Conservation (phyloP, 2,797 vertebrate genomes). For the Allobates femoralis region DNA sequence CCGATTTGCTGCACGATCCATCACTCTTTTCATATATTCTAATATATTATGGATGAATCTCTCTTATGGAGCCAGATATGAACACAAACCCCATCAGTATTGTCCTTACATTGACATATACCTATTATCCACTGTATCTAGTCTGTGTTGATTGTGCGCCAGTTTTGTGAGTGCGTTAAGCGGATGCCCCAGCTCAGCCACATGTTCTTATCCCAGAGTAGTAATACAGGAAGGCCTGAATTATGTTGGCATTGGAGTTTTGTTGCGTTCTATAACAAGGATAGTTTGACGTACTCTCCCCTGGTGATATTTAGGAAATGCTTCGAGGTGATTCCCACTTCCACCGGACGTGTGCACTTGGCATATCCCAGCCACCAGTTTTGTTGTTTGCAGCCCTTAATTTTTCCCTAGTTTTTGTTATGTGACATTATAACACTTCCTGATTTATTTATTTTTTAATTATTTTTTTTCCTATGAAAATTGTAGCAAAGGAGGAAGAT, state of each 20-base stretch:
- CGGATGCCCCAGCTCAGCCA: too few species aligned
- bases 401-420: conserved; percentile 4
- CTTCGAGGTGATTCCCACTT: conserved; percentile 1
- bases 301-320: not conserved
- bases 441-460: not conserved
- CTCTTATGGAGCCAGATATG: too few species aligned
- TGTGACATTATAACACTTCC: conserved; percentile 44
- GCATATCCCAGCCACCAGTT: not conserved
- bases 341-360: not conserved
- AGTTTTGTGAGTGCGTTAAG: too few species aligned
- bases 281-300: not conserved
- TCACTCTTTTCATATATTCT: too few species aligned
- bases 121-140: too few species aligned
- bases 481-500: too few species aligned
- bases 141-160: not conserved
- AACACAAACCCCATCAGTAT: too few species aligned
- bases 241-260: not conserved
- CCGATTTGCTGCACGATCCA: too few species aligned
- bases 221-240: not conserved
- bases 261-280: not conserved
- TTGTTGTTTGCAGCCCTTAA: conserved; percentile 24
- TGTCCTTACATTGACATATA: too few species aligned
- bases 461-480: not conserved
- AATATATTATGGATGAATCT: too few species aligned
- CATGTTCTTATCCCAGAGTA: too few species aligned